phyloP scores from a whole-genome alignment of 2,888 invertebrate species.

The Mesorhabditis belari region DNA sequence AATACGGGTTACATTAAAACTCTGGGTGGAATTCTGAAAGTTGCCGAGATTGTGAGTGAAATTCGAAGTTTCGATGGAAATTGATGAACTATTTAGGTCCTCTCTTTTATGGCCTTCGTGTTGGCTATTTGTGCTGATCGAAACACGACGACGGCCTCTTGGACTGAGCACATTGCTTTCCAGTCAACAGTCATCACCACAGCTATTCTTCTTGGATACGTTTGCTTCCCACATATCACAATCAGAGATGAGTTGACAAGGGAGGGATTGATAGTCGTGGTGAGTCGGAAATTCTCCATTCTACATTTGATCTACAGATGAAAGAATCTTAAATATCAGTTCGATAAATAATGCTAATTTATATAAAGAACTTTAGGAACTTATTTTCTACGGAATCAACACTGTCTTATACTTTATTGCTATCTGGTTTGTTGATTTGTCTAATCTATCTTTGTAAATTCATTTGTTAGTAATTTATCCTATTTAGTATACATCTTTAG shows the following conservation, averaged over 20 bases:
- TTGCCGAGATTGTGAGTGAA: conserved; percentile 55
- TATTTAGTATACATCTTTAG: too few relatives aligned
- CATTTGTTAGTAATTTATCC: too few relatives aligned
- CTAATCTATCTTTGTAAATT: too few relatives aligned
- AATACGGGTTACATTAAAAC: conserved; percentile 49
- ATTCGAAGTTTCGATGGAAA: not conserved
- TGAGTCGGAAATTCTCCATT: conserved; percentile 7
- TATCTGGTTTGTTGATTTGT: too few relatives aligned
- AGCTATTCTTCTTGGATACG: conserved; percentile 45
- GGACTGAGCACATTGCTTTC: conserved; percentile 52
- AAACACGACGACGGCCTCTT: conserved; percentile 46
- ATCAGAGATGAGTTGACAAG: conserved; percentile 45
- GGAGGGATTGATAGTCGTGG: conserved; percentile 50
- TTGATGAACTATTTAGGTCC: conserved; percentile 69
- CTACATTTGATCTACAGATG: not conserved
- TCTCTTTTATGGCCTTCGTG: conserved; percentile 49
- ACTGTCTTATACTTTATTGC: conserved; percentile 50
- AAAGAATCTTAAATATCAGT: not conserved
- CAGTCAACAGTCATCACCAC: conserved; percentile 39
- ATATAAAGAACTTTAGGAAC: conserved; percentile 27
- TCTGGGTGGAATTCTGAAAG: conserved; percentile 46
- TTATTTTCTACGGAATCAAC: conserved; percentile 51
- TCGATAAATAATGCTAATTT: not conserved
- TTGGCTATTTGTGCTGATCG: conserved; percentile 51
- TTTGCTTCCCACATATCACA: conserved; percentile 50